Evolutionary conservation across 1,140 invertebrate genomes (phyloP).

Genomic region (Brevipalpus yothersi): DNA sequence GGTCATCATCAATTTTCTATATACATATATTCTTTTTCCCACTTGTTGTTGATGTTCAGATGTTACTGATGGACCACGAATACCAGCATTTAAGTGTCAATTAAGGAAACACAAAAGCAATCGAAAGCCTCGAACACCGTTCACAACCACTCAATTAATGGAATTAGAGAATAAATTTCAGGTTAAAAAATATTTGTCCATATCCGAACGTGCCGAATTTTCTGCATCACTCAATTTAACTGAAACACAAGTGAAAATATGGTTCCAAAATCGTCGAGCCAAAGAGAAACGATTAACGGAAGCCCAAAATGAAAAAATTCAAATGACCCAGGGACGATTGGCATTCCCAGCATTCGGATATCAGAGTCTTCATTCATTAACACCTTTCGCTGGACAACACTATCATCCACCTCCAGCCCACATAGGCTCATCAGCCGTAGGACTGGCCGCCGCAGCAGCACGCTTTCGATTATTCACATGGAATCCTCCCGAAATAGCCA

Average conservation of each 20-base stretch:
- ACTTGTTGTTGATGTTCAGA: background rate
- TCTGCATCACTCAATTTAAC: slow-evolving; percentile 69
- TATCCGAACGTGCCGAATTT: slow-evolving; percentile 88
- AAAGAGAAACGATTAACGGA: slow-evolving; percentile 25
- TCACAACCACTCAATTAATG: slow-evolving; percentile 81
- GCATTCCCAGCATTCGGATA: background rate
- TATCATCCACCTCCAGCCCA: background rate
- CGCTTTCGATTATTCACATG: background rate
- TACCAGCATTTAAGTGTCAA: slow-evolving; percentile 45
- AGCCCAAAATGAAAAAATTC: slow-evolving; percentile 24
- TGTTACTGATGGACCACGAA: background rate
- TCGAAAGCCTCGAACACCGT: slow-evolving; percentile 84
- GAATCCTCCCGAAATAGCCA: no score
- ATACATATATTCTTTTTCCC: background rate
- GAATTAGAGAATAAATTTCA: slow-evolving; percentile 86
- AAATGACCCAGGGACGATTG: slow-evolving; percentile 13
- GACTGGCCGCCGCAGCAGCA: background rate
- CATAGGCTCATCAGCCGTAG: background rate
- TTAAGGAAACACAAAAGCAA: slow-evolving; percentile 84
- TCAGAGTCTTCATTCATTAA: background rate
- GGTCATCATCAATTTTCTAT: background rate
- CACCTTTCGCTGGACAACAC: background rate
- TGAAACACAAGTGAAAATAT: slow-evolving; percentile 45
- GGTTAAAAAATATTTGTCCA: slow-evolving; percentile 84
- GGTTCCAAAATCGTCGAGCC: slow-evolving; percentile 21